Evolutionary conservation across 2,113 vertebrate species (phyloP).

Genomic region (Dipodomys merriami): DNA sequence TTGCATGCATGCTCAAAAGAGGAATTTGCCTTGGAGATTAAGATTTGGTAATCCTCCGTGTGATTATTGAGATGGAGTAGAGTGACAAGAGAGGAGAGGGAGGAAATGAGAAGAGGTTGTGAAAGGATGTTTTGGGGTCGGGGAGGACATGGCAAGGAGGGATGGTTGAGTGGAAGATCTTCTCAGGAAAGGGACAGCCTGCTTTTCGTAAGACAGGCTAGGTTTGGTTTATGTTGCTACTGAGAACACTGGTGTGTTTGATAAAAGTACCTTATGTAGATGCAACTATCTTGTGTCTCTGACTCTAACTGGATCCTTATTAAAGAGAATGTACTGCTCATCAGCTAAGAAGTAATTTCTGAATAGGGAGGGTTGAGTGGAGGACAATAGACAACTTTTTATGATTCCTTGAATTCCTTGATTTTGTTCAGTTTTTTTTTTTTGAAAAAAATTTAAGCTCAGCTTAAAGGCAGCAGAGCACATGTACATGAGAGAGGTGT

Average conservation of each 20-base stretch:
- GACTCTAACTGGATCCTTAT: background rate
- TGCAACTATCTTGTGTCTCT: background rate
- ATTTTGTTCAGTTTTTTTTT: background rate
- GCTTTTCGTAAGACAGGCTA: background rate
- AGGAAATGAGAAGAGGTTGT: background rate
- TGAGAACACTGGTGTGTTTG: background rate
- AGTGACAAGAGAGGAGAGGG: background rate
- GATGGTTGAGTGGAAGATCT: too few relatives aligned
- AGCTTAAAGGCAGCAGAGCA: background rate
- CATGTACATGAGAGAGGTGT: background rate
- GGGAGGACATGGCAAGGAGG: accelerated
- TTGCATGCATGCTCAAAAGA: background rate
- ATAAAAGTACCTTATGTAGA: background rate
- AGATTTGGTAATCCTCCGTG: background rate
- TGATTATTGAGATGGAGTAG: background rate
- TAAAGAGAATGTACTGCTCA: background rate
- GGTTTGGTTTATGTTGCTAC: background rate
- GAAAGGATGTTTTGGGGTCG: background rate
- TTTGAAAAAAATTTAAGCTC: conserved; percentile 15
- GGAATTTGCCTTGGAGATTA: background rate
- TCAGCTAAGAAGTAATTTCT: background rate
- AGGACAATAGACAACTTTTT: background rate
- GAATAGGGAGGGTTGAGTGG: background rate
- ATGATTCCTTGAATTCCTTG: background rate
- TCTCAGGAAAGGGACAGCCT: background rate